phyloP scores from a whole-genome alignment of 2,888 invertebrate genomes.

The Lagria hirta region DNA sequence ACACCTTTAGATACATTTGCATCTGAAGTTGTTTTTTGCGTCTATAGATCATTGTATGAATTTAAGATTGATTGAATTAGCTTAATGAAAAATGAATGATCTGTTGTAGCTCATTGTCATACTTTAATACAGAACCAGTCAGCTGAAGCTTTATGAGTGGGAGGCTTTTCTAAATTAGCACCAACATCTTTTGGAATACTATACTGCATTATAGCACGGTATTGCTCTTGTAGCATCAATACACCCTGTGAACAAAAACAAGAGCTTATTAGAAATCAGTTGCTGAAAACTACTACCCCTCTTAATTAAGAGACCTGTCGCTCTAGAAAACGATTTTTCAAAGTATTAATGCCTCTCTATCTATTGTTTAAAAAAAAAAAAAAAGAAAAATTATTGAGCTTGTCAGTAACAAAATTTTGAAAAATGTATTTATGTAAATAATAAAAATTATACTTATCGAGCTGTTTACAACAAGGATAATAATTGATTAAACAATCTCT shows the following conservation, averaged over 20 bases:
- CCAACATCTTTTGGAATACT: conserved; percentile 67
- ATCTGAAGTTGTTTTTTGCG: too few species aligned
- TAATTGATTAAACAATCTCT: conserved; percentile 35
- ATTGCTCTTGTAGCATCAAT: conserved; percentile 71
- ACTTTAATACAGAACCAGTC: conserved; percentile 72
- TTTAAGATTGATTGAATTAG: too few species aligned
- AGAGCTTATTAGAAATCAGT: conserved; percentile 32
- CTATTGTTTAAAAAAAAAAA: conserved; percentile 12
- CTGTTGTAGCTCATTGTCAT: conserved; percentile 8
- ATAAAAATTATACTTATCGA: conserved; percentile 36
- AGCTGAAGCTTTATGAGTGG: conserved; percentile 58
- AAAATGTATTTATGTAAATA: conserved; percentile 23
- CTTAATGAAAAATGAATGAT: too few species aligned
- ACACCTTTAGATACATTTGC: too few species aligned
- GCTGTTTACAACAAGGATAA: conserved; percentile 27
- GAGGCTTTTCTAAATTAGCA: conserved; percentile 54
- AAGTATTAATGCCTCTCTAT: too few species aligned
- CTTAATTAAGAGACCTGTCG: conserved; percentile 51
- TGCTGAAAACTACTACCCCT: conserved; percentile 44
- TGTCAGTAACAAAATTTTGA: conserved; percentile 15
- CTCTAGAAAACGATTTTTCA: conserved; percentile 40
- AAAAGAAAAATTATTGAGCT: conserved; percentile 9
- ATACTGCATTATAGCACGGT: conserved; percentile 73
- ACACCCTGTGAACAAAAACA: conserved; percentile 65
- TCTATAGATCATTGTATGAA: too few species aligned